These are phyloP conservation scores for Chloroceryle amazona DNA, from an alignment of 2,797 vertebrate species.

Conservation along the genomic window DNA sequence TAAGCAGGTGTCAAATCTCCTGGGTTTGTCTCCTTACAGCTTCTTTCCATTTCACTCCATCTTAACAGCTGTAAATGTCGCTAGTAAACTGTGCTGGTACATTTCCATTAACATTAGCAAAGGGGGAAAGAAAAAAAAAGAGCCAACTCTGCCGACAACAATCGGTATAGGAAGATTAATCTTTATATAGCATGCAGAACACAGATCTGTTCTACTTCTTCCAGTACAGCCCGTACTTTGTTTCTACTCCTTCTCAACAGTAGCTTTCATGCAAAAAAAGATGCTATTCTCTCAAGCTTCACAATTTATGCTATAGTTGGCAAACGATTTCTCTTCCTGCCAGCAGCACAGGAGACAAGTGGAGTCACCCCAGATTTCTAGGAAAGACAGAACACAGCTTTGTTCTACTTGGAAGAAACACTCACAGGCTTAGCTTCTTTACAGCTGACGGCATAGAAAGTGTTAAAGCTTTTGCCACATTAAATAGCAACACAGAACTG, in stretches of 20 bases:
- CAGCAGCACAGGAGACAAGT: neutral
- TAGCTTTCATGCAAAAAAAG: neutral
- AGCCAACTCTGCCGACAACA: slow-evolving; percentile 41
- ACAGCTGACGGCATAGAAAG: neutral
- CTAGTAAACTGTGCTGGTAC: slow-evolving; percentile 30
- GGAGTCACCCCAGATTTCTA: neutral
- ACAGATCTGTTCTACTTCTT: slow-evolving; percentile 39
- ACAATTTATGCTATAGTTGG: neutral
- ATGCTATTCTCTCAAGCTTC: neutral
- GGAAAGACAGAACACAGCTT: neutral
- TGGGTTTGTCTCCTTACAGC: slow-evolving; percentile 19
- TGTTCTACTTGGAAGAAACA: neutral
- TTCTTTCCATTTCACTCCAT: slow-evolving; percentile 54
- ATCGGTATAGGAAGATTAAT: slow-evolving; percentile 56
- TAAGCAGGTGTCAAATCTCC: slow-evolving; percentile 17
- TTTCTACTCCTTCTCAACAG: slow-evolving; percentile 42
- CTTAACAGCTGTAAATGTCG: slow-evolving; percentile 62
- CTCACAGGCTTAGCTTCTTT: neutral
- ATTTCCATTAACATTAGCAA: slow-evolving; percentile 75
- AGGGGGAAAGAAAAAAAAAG: neutral
- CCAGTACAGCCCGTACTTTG: neutral
- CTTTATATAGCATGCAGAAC: slow-evolving; percentile 49
- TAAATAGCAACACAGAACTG: neutral
- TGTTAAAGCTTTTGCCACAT: neutral
- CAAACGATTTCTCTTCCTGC: slow-evolving; percentile 3